These are phyloP conservation scores for Rattus rattus DNA, from an alignment of 2,113 vertebrate genomes.

Conservation along the genomic window DNA sequence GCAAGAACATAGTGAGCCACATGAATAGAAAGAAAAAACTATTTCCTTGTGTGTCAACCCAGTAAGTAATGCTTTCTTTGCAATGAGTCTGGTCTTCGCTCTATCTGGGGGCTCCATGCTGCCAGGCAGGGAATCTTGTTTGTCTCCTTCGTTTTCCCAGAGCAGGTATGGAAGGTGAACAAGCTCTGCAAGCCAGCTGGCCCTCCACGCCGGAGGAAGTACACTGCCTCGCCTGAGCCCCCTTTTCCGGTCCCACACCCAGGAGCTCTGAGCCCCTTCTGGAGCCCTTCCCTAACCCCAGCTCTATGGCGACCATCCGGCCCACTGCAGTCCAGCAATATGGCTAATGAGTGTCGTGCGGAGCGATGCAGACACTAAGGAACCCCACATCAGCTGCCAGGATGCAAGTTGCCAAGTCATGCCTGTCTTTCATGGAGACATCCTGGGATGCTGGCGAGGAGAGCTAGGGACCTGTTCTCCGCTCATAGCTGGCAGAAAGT, in stretches of 20 bases:
- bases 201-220: background rate
- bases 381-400: background rate
- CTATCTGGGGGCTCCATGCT: background rate
- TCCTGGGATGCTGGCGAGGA: background rate
- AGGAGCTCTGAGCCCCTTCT: background rate
- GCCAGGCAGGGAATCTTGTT: no score
- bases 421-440: background rate
- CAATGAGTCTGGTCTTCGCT: background rate
- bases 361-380: background rate
- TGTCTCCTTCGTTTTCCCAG: background rate
- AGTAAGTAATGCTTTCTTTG: background rate
- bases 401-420: background rate
- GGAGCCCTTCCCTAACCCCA: background rate
- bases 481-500: background rate
- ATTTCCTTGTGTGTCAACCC: conserved; percentile 5
- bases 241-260: background rate
- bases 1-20: background rate
- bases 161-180: background rate
- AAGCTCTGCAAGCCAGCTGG: background rate
- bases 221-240: background rate
- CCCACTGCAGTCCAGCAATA: background rate
- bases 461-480: background rate
- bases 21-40: conserved; percentile 9
- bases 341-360: background rate
- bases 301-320: conserved; percentile 9